Conservation (phyloP, 1,140 invertebrate genomes). For the Vanessa atalanta region DNA sequence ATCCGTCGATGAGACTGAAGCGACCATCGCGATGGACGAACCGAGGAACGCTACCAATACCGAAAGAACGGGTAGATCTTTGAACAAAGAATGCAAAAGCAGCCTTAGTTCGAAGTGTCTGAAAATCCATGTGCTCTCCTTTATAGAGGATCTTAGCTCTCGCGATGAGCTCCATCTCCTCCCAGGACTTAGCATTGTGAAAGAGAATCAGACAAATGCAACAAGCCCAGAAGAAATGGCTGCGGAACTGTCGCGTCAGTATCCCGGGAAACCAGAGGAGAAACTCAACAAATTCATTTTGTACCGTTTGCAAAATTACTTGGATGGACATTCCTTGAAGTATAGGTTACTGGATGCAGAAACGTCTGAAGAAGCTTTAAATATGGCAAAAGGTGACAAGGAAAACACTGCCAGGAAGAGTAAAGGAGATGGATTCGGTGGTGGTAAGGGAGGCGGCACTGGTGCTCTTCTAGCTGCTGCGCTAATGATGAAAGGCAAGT, state of each 20-base stretch:
- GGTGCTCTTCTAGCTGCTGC: constrained; percentile 82
- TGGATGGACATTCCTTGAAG: constrained; percentile 87
- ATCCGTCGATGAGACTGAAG: constrained; percentile 42
- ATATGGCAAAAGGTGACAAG: constrained; percentile 66
- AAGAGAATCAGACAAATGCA: constrained; percentile 82
- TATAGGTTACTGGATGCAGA: constrained; percentile 86
- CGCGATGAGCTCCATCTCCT: constrained; percentile 73
- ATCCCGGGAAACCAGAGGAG: constrained; percentile 88
- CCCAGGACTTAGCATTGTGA: constrained; percentile 87
- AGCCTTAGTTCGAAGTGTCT: constrained; percentile 85
- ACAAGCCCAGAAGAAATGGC: constrained; percentile 84
- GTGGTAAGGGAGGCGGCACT: constrained; percentile 81
- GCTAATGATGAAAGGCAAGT: constrained; percentile 84
- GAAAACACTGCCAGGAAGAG: constrained; percentile 62
- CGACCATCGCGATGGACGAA: constrained; percentile 44
- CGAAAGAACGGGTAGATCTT: constrained; percentile 57
- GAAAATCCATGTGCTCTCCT: constrained; percentile 88
- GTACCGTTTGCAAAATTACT: constrained; percentile 82
- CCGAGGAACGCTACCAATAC: constrained; percentile 50
- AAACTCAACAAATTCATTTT: constrained; percentile 85
- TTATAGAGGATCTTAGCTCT: constrained; percentile 85
- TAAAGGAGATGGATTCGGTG: constrained; percentile 63
- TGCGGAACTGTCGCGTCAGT: constrained; percentile 87
- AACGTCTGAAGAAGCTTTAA: constrained; percentile 76
- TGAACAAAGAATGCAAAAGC: constrained; percentile 69